Base-by-base conservation (phyloP, 2,113 vertebrate genomes). In the Chaenogobius annularis region DNA sequence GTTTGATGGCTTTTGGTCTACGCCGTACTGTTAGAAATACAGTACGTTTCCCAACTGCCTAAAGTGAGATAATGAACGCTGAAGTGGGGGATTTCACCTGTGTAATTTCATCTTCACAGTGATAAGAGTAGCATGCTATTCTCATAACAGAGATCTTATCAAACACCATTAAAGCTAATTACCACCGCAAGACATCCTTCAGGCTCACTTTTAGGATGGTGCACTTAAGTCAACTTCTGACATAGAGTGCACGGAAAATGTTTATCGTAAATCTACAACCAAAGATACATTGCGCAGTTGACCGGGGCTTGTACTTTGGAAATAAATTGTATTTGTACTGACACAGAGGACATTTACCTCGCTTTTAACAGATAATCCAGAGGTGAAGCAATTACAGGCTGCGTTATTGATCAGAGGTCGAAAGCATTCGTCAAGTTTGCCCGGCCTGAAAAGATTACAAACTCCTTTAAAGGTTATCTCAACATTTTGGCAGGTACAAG, bases 141-240 rank as follows among this genome's bases (percentile, higher is more conserved):
- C 75, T 59, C 54, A 66, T 73, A 77, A 82, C 68, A 69, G 48
- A 77, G 76, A 85, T 82, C 75, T 79, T 82, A 83, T 87, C 85
- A 72, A 47, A 79, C 66, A 40, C 76, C 70, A 77, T 83, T 84
- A 74, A 70, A 68, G 64, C 63, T 83, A 85, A 85, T 85, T 82
- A 83, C 66, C n/a, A 47, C 72, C 65, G 72, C 12, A 0, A 22
- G 75, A 71, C 68, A 69, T 78, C 72, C 82, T 84, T 74, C 31
- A 85, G 73, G 72, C 72, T 78, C 69, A 69, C 54, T 75, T 77
- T 85, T 48, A 37, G 73, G 55, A 59, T 50, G 43, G 62, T 68
- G 46, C 69, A 48, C 48, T 72, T 37, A 67, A 71, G 55, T 72
- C 55, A 74, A 55, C 68, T 67, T 69, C 46, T 19, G 7, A 68